Percentiles rank a stretch among this genome's conserved stretches.
Conservation (phyloP, 2,888 invertebrate species). For the Marronus borbonicus region DNA sequence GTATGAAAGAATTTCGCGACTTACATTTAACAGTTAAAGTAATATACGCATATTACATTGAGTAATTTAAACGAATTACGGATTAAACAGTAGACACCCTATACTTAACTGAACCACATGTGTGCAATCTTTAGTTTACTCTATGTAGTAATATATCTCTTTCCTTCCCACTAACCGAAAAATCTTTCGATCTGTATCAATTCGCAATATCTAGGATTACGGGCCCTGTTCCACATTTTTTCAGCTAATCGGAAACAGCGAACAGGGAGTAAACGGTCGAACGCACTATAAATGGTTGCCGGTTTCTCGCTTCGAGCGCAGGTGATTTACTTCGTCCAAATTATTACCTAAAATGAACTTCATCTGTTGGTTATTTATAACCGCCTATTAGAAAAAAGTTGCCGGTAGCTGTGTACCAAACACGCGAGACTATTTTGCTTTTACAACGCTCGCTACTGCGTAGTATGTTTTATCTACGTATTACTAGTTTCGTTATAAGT, state of each 20-base stretch:
- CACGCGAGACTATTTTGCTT: conserved; percentile 49
- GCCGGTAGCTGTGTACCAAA: conserved; percentile 50
- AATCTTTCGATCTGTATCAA: conserved; percentile 8
- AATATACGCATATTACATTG: too few species aligned
- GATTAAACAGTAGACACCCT: too few species aligned
- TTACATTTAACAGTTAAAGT: too few species aligned
- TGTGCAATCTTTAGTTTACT: too few species aligned
- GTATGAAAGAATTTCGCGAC: too few species aligned
- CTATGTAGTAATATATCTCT: background rate
- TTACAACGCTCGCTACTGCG: too few species aligned
- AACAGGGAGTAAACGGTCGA: conserved; percentile 49
- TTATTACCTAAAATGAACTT: conserved; percentile 64
- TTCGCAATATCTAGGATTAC: conserved; percentile 31
- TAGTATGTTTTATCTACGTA: too few species aligned
- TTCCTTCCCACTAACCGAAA: background rate
- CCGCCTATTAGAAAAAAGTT: conserved; percentile 54
- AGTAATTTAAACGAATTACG: too few species aligned
- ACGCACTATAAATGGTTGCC: conserved; percentile 44
- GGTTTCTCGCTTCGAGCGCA: conserved; percentile 50
- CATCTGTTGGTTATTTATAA: conserved; percentile 63
- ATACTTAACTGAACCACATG: too few species aligned
- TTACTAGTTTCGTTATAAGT: too few species aligned
- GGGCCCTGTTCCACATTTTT: conserved; percentile 28
- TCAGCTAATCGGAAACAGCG: conserved; percentile 35
- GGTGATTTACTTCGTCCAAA: conserved; percentile 65